A percentile compares a stretch with the other conserved stretches of the same genome.
These are phyloP conservation scores for Popillia japonica DNA, from an alignment of 1,140 invertebrate genomes.

Conservation along the genomic window DNA sequence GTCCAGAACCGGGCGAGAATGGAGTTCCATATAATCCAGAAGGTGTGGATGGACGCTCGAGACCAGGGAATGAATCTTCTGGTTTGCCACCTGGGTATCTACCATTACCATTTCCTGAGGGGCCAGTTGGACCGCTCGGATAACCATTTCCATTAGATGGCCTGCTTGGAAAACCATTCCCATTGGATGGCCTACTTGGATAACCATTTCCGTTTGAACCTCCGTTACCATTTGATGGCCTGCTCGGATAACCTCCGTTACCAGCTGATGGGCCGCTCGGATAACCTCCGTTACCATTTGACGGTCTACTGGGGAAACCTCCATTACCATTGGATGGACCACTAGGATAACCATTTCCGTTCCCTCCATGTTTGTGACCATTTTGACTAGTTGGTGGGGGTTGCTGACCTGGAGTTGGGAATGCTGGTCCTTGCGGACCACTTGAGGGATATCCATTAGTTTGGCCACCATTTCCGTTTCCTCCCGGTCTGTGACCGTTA, in stretches of 20 bases:
- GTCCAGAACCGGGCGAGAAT: background rate
- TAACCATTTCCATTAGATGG: background rate
- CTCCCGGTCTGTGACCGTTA: no score
- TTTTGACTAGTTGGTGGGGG: conserved; percentile 27
- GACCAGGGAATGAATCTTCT: background rate
- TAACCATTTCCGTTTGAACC: background rate
- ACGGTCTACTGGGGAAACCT: no score
- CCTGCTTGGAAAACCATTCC: conserved; percentile 32
- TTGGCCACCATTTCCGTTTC: no score
- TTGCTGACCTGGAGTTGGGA: conserved; percentile 49
- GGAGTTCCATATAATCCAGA: conserved; percentile 25
- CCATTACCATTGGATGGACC: conserved; percentile 9
- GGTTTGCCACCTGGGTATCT: conserved; percentile 34
- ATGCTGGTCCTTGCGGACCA: conserved; percentile 54
- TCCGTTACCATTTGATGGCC: background rate
- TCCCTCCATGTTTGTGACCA: background rate
- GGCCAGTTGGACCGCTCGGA: background rate
- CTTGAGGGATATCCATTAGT: background rate
- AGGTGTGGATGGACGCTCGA: conserved; percentile 5
- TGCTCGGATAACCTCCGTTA: background rate
- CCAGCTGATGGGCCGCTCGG: conserved; percentile 9
- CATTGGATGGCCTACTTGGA: conserved; percentile 12
- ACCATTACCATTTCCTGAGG: conserved; percentile 28
- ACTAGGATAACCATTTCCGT: conserved; percentile 8
- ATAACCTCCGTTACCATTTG: conserved; percentile 32